Evolutionary conservation across 1,140 invertebrate species (phyloP), one percentile per base, ranked within the genome.

Genomic region (Octopus bimaculoides): DNA sequence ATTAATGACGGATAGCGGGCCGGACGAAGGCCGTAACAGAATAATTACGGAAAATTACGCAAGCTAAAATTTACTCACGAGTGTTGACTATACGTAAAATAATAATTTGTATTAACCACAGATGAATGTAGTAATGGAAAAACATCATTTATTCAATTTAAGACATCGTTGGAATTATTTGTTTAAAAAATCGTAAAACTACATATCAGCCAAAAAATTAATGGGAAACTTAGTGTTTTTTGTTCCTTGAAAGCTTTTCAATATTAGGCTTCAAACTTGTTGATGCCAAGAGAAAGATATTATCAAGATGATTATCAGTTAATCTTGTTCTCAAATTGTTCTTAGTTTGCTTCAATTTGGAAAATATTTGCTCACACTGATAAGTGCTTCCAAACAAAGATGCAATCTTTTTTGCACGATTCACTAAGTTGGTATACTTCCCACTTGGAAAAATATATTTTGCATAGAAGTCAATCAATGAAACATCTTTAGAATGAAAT

Each of bases 281-380:
- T 66, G 61, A 66, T 66, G 61, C 61, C 61, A 66, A 66, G 12
- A 66, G 61, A 1, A 66, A 66, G 61, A 66, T 3, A 66, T 66
- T 66, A 66, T 66, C 61, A 12, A 66, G n/a, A 66, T 66, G 61
- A n/a, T 12, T n/a, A 66, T 66, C 61, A 66, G 61, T 66, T n/a
- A 66, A n/a, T 66, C 61, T 66, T 66, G 61, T 66, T 66, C 61
- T 66, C 61, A 66, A 66, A 66, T 66, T 12, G 61, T 66, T 66
- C 61, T 66, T 66, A n/a, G 61, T 66, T 12, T 66, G n/a, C 3
- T 66, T 66, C 61, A 66, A 2, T 66, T 66, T 66, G 12, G 61
- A 66, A 66, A 3, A 66, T 66, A 66, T 2, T 66, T 66, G 61
- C n/a, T 66, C 3, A 66, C 61, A 66, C 61, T 14, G 61, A 66